These are phyloP conservation scores for Phoeniculus purpureus DNA, from an alignment of 2,797 vertebrate species.

Conservation along the genomic window DNA sequence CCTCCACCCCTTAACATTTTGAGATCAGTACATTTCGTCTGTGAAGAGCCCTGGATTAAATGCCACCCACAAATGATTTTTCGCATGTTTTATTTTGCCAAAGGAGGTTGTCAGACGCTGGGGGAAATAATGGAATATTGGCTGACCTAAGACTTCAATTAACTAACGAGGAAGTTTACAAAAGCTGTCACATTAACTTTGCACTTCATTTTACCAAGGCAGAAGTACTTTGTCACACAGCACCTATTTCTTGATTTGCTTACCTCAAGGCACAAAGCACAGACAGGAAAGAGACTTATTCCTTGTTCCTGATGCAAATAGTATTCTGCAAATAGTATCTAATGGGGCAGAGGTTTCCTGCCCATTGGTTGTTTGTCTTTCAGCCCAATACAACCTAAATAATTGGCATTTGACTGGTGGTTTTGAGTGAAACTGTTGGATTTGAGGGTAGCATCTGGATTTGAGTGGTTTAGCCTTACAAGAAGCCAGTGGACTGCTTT, in stretches of 20 bases:
- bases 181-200: slow-evolving; percentile 40
- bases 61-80: slow-evolving; percentile 62
- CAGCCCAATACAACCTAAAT: background rate
- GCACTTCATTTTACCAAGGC: slow-evolving; percentile 24
- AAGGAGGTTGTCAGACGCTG: slow-evolving; percentile 42
- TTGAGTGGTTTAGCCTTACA: background rate
- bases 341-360: background rate
- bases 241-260: slow-evolving; percentile 23
- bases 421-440: background rate
- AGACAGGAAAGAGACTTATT: background rate
- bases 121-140: slow-evolving; percentile 52
- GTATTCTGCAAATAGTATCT: background rate
- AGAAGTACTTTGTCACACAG: slow-evolving; percentile 22
- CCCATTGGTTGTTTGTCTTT: background rate
- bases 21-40: slow-evolving; percentile 49
- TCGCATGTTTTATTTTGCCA: slow-evolving; percentile 48
- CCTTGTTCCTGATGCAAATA: background rate
- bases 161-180: slow-evolving; percentile 61
- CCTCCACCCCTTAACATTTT: slow-evolving; percentile 23
- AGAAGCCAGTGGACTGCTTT: background rate
- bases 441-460: background rate
- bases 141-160: slow-evolving; percentile 58
- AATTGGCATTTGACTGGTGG: background rate
- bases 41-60: slow-evolving; percentile 63
- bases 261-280: slow-evolving; percentile 10